Base-by-base conservation (phyloP, 2,888 invertebrate species). In the Drosophila infuscata region DNA sequence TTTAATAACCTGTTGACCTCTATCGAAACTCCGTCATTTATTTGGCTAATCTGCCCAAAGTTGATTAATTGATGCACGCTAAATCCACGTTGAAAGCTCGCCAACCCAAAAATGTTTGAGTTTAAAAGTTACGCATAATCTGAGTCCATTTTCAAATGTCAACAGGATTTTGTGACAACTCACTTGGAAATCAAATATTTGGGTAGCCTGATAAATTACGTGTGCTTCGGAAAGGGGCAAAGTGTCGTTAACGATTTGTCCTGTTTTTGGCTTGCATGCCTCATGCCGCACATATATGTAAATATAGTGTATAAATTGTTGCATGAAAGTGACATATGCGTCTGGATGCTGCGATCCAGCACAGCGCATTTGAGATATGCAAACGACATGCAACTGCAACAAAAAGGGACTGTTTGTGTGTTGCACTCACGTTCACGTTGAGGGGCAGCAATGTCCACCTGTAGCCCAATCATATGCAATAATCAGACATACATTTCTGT, bases 301-400 rank as follows among this genome's bases (percentile, higher is more conserved):
- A 3, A 25, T 11, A 57, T 59, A 67, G 8, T 32, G 41, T 8
- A 62, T 61, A 69, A 56, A 30, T 69, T 56, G 54, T 29, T 51
- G 56, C 53, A 54, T 5, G 15, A 7, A 48, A 54, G 83, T 75
- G 86, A 75, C 75, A 75, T 85, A 85, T 78, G 70, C 59, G 52
- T 25, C 33, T 46, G 4, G 25, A 15, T 46, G 46, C 15, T 46
- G 15, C 25, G 46, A 46, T 46, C 15, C 3, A 29, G 30, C 20
- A 58, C 46, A 32, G 30, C 30, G 62, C 56, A 54, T 53, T 52
- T 52, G 48, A 54, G 53, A 64, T 76, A 84, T 83, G 79, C 84
- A 86, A 84, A 81, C 86, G 78, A 73, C 73, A 67, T 70, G 67
- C 74, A 49, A 30, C 29, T n/a, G 56, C 56, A 38, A 12, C 25